Evolutionary conservation across 2,888 invertebrate species (phyloP), one percentile per base, ranked within the genome.

Genomic region (Lithophane leautieri): DNA sequence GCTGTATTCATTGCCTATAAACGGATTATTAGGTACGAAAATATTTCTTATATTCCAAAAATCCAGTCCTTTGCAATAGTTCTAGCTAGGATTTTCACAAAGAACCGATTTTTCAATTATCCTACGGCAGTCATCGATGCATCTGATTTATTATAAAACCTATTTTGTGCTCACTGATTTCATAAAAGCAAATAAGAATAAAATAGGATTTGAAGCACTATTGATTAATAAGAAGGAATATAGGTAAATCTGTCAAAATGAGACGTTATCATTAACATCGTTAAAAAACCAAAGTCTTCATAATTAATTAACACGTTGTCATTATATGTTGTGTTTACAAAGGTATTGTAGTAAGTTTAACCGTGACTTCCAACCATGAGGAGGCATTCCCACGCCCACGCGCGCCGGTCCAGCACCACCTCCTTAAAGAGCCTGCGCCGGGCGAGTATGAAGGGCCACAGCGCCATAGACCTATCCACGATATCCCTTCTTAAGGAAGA

Each of bases 401-500:
- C 40, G 25, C 42, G 4, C 11, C 52, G 90, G 89, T 88, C 93
- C 11, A 94, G 90, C 79, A 83, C 81, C 74, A 86, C 87, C 4
- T 93, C 94, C 4, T 81, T 94, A 12, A 70, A 67, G 0, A 84
- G 85, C 8, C 44, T 66, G 16, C 89, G 89, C 25, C 90, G 91
- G 11, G 78, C 86, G 25, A 92, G 92, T 84, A 66, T 85, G 4
- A 79, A 91, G 40, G 74, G 74, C 3, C 89, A 88, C 65, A 77
- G 82, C 4, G 81, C 84, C 16, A 47, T 83, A 9, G 91, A 91
- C 4, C 75, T 80, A 12, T 90, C 92, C 1, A 89, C 94, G 78
- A 91, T 96, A 16, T 92, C 90, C 47, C 73, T 94, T 2, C 89
- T 96, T 2, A 95, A 93, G 67, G 94, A 96, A 80, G 96, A 96